Evolutionary conservation across 2,113 vertebrate species (phyloP).

Genomic region (Gila orcuttii): DNA sequence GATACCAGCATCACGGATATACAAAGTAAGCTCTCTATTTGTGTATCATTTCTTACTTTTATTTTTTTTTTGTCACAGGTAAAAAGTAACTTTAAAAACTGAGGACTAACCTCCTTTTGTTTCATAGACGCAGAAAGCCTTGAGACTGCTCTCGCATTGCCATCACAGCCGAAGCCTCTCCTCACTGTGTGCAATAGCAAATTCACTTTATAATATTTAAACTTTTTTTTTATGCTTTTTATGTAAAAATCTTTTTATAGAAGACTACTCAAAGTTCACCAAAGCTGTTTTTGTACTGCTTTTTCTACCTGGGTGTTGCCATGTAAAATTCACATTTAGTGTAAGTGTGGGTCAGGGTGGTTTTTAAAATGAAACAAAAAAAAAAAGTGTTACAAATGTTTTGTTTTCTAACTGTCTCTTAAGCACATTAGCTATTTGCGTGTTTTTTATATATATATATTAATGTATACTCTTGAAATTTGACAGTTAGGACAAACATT

Average conservation of each 20-base stretch:
- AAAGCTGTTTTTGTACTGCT: conserved; percentile 45
- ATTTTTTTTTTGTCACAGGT: not conserved
- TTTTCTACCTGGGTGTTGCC: conserved; percentile 40
- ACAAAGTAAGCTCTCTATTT: conserved; percentile 83
- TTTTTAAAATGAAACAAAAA: not conserved
- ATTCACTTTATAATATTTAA: conserved; percentile 58
- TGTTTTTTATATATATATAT: conserved; percentile 51
- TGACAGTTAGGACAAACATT: conserved; percentile 18
- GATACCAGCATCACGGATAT: conserved; percentile 85
- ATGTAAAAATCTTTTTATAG: conserved; percentile 51
- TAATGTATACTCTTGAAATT: not conserved
- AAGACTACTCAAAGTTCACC: conserved; percentile 40
- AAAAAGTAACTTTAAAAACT: not conserved
- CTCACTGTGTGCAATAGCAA: conserved; percentile 56
- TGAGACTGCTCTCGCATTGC: conserved; percentile 60
- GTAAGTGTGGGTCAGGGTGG: conserved; percentile 12
- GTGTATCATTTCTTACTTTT: not conserved
- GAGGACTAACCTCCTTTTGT: not conserved
- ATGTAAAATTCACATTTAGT: conserved; percentile 55
- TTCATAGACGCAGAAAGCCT: conserved; percentile 87
- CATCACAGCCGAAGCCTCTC: conserved; percentile 52
- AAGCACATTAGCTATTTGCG: conserved; percentile 33
- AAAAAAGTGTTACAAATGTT: conserved; percentile 14
- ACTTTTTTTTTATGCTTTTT: conserved; percentile 52
- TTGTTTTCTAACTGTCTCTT: conserved; percentile 33